These are phyloP conservation scores for Crocodylus rhombifer DNA, from an alignment of 2,797 vertebrate genomes.

Conservation along the genomic window DNA sequence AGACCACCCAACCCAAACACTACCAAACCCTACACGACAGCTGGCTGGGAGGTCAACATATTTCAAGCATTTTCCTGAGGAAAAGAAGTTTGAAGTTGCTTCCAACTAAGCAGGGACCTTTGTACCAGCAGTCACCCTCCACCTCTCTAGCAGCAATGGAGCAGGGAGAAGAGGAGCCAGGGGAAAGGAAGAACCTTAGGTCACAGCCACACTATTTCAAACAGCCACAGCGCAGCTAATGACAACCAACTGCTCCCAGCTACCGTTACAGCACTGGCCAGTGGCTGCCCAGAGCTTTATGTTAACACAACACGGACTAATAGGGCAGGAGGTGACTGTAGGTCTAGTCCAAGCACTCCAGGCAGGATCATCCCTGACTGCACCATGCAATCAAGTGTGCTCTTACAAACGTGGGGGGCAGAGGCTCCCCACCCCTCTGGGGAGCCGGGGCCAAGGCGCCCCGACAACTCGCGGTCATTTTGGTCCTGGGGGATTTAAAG, in stretches of 20 bases:
- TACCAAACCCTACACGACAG: not conserved
- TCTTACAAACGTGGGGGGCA: no score
- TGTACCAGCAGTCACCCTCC: not conserved
- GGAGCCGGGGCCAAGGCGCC: no score
- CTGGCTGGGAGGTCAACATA: not conserved
- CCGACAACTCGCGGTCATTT: not conserved
- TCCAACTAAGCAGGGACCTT: not conserved
- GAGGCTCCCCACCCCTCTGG: no score
- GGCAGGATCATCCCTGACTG: no score
- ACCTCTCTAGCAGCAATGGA: not conserved
- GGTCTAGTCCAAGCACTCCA: no score
- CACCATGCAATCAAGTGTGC: no score
- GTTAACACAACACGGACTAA: no score
- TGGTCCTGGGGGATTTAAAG: not conserved
- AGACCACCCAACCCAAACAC: not conserved
- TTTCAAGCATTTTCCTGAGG: not conserved
- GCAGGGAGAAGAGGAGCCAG: not conserved
- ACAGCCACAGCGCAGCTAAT: not conserved
- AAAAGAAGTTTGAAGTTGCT: not conserved
- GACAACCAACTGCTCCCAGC: no score
- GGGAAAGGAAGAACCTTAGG: not conserved
- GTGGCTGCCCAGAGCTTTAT: no score
- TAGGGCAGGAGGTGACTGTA: no score
- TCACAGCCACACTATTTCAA: not conserved
- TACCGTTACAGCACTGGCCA: no score